Evolutionary conservation across 2,113 vertebrate species (phyloP).

Genomic region (Amazona vittata): DNA sequence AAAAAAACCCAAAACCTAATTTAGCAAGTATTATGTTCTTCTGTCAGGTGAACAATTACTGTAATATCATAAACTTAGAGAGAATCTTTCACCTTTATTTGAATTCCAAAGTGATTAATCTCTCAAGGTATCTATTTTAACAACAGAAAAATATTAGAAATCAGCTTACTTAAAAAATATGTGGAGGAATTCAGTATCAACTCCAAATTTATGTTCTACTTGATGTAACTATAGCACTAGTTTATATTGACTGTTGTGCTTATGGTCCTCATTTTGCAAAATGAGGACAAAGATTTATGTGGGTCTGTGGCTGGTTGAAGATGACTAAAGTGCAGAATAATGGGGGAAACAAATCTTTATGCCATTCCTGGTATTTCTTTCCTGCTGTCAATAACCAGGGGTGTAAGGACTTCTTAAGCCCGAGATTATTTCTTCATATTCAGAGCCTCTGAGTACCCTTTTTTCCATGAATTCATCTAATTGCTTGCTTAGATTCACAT

Average conservation of each 20-base stretch:
- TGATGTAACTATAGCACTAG: neutral
- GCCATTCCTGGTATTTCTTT: neutral
- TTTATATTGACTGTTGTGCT: neutral
- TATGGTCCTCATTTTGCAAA: neutral
- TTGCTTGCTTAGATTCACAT: conserved; percentile 10
- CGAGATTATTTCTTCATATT: conserved; percentile 17
- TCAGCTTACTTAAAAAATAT: neutral
- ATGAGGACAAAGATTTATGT: neutral
- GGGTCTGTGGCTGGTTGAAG: rapidly evolving
- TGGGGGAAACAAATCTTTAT: neutral
- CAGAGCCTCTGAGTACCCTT: neutral
- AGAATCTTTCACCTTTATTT: neutral
- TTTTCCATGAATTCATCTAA: conserved; percentile 31
- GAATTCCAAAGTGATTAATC: neutral
- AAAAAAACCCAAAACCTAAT: neutral
- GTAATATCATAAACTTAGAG: neutral
- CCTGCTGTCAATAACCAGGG: neutral
- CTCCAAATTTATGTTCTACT: neutral
- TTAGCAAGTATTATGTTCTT: neutral
- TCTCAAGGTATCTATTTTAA: neutral
- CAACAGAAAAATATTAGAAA: neutral
- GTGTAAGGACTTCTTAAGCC: neutral
- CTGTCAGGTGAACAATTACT: neutral
- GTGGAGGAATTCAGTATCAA: neutral
- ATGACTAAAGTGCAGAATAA: neutral